Conservation (phyloP, 2,797 vertebrate genomes). For the Spinus pinus region DNA sequence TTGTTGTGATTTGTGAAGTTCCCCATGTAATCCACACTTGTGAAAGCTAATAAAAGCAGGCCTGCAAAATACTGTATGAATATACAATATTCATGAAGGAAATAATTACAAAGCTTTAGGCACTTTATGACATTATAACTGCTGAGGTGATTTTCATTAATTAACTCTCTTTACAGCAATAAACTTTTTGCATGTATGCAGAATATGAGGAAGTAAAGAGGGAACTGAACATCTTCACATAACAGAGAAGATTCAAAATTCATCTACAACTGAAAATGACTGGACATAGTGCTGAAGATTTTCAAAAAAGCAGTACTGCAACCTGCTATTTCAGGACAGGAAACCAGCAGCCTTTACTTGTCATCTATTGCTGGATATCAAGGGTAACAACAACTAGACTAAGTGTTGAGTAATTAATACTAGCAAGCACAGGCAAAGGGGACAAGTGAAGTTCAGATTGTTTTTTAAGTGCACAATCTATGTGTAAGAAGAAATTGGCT, state of each 20-base stretch:
- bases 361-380: not conserved
- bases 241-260: not conserved
- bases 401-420: not conserved
- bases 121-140: not conserved
- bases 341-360: not conserved
- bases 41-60: not conserved
- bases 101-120: not conserved
- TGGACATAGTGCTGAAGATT: not conserved
- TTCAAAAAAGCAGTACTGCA: not conserved
- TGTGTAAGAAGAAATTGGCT: not conserved
- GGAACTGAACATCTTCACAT: not conserved
- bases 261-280: not conserved
- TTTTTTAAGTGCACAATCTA: not conserved
- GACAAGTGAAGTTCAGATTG: not conserved
- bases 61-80: not conserved
- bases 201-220: not conserved
- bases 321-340: not conserved
- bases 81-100: not conserved
- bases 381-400: not conserved
- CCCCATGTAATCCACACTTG: not conserved
- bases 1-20: not conserved
- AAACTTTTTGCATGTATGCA: not conserved
- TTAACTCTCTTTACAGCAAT: not conserved
- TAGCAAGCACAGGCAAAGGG: not conserved
- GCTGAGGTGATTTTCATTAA: not conserved